Conservation (phyloP, 2,888 invertebrate species). For the Crioceris asparagi region DNA sequence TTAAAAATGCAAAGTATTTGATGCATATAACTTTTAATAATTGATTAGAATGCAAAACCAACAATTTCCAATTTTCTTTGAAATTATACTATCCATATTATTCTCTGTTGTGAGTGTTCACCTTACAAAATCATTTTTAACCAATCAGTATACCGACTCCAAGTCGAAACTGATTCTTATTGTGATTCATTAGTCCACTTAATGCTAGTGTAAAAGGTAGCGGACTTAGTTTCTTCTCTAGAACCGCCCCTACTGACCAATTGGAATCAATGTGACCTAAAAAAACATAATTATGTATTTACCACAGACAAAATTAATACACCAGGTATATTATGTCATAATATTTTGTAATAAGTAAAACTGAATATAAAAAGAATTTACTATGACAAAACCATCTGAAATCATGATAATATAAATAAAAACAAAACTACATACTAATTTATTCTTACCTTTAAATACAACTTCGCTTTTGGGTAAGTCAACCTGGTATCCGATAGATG, state of each 20-base stretch:
- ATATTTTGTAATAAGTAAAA: not conserved
- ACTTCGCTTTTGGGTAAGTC: slow-evolving; percentile 93
- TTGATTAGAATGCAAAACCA: slow-evolving; percentile 17
- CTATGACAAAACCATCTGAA: no score
- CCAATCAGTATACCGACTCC: slow-evolving; percentile 93
- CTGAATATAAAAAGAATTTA: no score
- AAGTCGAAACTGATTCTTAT: slow-evolving; percentile 83
- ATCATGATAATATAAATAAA: not conserved
- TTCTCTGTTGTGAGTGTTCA: no score
- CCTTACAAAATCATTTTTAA: no score
- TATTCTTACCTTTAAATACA: slow-evolving; percentile 70
- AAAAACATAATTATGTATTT: no score
- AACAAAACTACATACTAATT: not conserved
- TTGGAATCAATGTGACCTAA: slow-evolving; percentile 85
- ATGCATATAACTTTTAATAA: slow-evolving; percentile 19
- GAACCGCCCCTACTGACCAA: slow-evolving; percentile 85
- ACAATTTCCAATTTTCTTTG: slow-evolving; percentile 21
- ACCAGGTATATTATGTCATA: not conserved
- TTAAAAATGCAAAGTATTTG: slow-evolving; percentile 16
- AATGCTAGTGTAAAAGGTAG: slow-evolving; percentile 89
- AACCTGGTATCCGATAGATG: slow-evolving; percentile 88
- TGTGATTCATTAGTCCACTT: slow-evolving; percentile 87
- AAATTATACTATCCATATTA: slow-evolving; percentile 7
- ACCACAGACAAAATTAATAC: no score
- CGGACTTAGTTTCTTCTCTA: slow-evolving; percentile 89